Evolutionary conservation across 92 coral and sea anemone species (phyloP).

Genomic region (Galaxea fascicularis): DNA sequence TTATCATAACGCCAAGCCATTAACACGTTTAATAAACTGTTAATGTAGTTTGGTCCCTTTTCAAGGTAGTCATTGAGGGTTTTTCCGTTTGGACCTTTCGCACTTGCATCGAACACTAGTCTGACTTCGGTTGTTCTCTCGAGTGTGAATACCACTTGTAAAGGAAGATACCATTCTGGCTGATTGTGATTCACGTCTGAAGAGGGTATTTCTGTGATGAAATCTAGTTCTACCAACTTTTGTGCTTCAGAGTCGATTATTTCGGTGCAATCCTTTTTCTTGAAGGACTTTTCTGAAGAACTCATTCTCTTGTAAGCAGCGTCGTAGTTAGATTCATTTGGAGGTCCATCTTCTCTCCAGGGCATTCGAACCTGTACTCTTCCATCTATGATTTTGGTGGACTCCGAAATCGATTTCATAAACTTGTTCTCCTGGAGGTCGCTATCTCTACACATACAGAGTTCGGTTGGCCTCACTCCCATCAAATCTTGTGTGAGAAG

Average conservation of each 20-base stretch:
- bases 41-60: slow-evolving; percentile 62
- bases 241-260: slow-evolving; percentile 59
- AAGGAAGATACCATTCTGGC: slow-evolving; percentile 71
- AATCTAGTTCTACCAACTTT: slow-evolving; percentile 70
- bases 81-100: slow-evolving; percentile 43
- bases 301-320: slow-evolving; percentile 68
- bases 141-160: slow-evolving; percentile 69
- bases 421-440: slow-evolving; percentile 67
- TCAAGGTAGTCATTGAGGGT: slow-evolving; percentile 20
- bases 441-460: slow-evolving; percentile 78
- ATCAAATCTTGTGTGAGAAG: slow-evolving; percentile 66
- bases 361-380: no score
- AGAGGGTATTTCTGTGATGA: slow-evolving; percentile 50
- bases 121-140: slow-evolving; percentile 55
- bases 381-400: no score
- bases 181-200: slow-evolving; percentile 46
- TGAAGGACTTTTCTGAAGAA: slow-evolving; percentile 67
- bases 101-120: no score
- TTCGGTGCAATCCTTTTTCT: no score
- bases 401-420: slow-evolving; percentile 63
- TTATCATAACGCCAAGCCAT: no score
- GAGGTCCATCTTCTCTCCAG: no score
- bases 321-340: slow-evolving; percentile 68
- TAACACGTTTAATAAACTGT: slow-evolving; percentile 47
- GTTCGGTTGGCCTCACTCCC: slow-evolving; percentile 81